phyloP scores from a whole-genome alignment of 2,888 invertebrate species.

The Eucriotettix oculatus region DNA sequence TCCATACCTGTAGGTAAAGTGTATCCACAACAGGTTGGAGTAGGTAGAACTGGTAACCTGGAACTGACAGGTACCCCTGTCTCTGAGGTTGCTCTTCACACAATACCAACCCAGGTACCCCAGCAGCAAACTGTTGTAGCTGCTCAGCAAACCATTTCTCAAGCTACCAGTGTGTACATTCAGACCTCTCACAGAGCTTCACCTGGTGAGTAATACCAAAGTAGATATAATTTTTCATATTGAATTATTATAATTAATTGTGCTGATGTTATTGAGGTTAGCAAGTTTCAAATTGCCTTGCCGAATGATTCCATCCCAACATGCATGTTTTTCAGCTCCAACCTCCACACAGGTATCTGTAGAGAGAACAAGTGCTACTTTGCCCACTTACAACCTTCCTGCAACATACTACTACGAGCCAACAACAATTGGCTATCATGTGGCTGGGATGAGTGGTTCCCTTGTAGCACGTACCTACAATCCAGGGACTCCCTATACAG shows the following conservation, averaged over 20 bases:
- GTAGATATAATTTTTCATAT: not conserved
- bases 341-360: conserved; percentile 6
- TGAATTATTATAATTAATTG: too few relatives aligned
- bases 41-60: not conserved
- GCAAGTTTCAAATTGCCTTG: too few relatives aligned
- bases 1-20: conserved; percentile 14
- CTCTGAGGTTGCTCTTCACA: conserved; percentile 6
- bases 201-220: conserved; percentile 6
- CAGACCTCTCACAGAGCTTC: conserved; percentile 11
- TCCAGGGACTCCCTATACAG: conserved; percentile 7
- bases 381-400: conserved; percentile 10
- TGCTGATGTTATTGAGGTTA: too few relatives aligned
- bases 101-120: conserved; percentile 4
- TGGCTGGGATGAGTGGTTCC: conserved; percentile 8
- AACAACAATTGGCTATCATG: conserved; percentile 9
- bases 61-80: not conserved
- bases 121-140: conserved; percentile 5
- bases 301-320: too few relatives aligned
- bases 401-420: conserved; percentile 9
- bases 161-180: conserved; percentile 12
- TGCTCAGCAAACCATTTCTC: conserved; percentile 7
- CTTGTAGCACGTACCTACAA: conserved; percentile 9
- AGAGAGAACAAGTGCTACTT: conserved; percentile 7
- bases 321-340: conserved; percentile 2
- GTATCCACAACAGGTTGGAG: conserved; percentile 6